Evolutionary conservation across 64 coral and sea anemone species (phyloP).

Genomic region (Catalaphyllia jardinei): DNA sequence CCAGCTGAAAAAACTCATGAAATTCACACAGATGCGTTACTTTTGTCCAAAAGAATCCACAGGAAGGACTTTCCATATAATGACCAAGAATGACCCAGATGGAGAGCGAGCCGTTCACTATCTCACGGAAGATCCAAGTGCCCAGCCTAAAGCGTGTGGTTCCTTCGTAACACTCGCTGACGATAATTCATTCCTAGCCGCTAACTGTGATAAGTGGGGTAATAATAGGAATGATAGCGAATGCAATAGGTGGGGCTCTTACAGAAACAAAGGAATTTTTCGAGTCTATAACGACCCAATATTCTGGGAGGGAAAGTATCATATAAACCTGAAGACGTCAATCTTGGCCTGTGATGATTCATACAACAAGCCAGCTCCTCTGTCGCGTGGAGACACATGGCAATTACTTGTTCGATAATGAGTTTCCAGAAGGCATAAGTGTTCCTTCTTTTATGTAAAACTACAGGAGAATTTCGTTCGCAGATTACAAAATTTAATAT

Average conservation of each 20-base stretch:
- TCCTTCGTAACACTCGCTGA: slow-evolving; percentile 52
- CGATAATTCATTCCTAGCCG: slow-evolving; percentile 53
- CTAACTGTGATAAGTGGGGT: slow-evolving; percentile 66
- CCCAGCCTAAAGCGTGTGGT: slow-evolving; percentile 47
- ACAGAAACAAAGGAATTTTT: slow-evolving; percentile 1
- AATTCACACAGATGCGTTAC: slow-evolving; percentile 57
- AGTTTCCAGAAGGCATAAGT: background rate
- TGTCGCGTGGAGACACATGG: slow-evolving; percentile 39
- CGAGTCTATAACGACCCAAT: slow-evolving; percentile 58
- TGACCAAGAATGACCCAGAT: slow-evolving; percentile 38
- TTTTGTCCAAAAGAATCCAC: slow-evolving; percentile 59
- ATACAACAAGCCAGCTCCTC: background rate
- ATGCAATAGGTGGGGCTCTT: slow-evolving; percentile 50
- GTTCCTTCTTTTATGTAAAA: background rate
- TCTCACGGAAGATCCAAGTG: background rate
- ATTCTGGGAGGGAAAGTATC: slow-evolving; percentile 49
- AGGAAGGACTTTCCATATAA: slow-evolving; percentile 75
- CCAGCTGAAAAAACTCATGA: slow-evolving; percentile 37
- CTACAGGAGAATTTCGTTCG: no score
- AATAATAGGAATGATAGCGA: background rate
- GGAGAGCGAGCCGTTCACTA: slow-evolving; percentile 44
- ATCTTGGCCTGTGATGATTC: slow-evolving; percentile 37
- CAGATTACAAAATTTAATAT: no score
- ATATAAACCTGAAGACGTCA: slow-evolving; percentile 21
- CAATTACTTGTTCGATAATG: slow-evolving; percentile 37